A percentile compares a stretch with the other conserved stretches of the same genome.
phyloP scores from a whole-genome alignment of 2,888 invertebrate species.

The Pecten maximus region DNA sequence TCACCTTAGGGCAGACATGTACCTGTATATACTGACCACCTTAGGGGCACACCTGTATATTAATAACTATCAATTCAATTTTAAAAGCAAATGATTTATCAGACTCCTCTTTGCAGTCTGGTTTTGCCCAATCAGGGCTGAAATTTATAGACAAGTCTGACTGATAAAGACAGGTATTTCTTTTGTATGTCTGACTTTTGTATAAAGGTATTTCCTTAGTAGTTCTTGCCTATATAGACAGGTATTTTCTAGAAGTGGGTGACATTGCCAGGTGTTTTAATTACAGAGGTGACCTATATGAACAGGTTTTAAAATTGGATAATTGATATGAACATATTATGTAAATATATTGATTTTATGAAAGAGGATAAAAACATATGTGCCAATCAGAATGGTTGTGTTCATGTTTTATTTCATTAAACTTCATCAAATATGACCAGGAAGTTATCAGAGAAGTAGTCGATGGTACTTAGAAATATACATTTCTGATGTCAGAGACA shows the following conservation, averaged over 20 bases:
- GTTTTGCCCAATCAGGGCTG: neutral
- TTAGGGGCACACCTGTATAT: neutral
- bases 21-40: neutral
- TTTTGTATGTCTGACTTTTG: neutral
- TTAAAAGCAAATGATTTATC: too few species aligned
- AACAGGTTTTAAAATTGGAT: neutral
- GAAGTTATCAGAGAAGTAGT: too few species aligned
- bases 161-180: too few species aligned
- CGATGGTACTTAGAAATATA: too few species aligned
- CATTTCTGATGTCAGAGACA: too few species aligned
- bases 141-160: too few species aligned
- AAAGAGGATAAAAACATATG: neutral
- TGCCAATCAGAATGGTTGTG: neutral
- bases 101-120: neutral
- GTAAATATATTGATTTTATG: constrained; percentile 14
- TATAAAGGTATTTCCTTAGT: neutral
- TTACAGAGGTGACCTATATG: neutral
- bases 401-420: neutral
- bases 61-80: too few species aligned
- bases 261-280: neutral
- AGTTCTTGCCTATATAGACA: too few species aligned
- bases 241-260: too few species aligned
- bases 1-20: too few species aligned
- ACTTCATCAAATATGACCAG: neutral
- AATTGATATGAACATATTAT: neutral